Conservation (phyloP, 2,888 invertebrate species). For the Hydroisotoma schaefferi region DNA sequence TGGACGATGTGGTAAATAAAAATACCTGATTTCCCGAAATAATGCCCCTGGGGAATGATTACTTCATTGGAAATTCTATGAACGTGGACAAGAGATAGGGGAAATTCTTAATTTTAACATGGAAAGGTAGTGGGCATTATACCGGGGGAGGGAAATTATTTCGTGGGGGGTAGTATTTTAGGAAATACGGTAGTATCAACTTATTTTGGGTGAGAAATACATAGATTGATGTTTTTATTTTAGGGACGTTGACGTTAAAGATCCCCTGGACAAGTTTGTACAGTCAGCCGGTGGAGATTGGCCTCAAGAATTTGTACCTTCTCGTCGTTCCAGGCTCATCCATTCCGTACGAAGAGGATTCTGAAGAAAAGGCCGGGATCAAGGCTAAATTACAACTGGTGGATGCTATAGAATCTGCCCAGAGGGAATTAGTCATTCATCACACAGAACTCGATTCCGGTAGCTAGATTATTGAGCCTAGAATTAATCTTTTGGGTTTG, state of each 20-base stretch:
- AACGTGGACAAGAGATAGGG: too few species aligned
- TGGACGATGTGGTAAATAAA: slow-evolving; percentile 81
- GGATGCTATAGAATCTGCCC: slow-evolving; percentile 72
- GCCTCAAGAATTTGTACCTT: slow-evolving; percentile 82
- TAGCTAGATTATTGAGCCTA: background rate
- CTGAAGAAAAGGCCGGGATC: slow-evolving; percentile 71
- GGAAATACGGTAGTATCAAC: too few species aligned
- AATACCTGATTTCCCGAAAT: too few species aligned
- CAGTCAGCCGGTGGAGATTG: slow-evolving; percentile 83
- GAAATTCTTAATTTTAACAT: too few species aligned
- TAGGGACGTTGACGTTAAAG: slow-evolving; percentile 81
- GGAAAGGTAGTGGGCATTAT: too few species aligned
- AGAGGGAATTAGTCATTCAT: slow-evolving; percentile 55
- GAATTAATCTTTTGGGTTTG: too few species aligned
- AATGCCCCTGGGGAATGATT: too few species aligned
- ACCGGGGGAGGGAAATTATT: too few species aligned
- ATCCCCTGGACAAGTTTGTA: slow-evolving; percentile 98
- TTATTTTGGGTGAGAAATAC: background rate
- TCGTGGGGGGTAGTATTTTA: too few species aligned
- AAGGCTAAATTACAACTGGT: slow-evolving; percentile 76
- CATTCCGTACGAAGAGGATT: slow-evolving; percentile 75
- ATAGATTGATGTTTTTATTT: background rate
- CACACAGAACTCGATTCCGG: background rate
- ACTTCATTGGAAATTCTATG: too few species aligned
- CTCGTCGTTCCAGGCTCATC: slow-evolving; percentile 80